Conservation (phyloP, 2,888 invertebrate genomes). For the Parnassius apollo region DNA sequence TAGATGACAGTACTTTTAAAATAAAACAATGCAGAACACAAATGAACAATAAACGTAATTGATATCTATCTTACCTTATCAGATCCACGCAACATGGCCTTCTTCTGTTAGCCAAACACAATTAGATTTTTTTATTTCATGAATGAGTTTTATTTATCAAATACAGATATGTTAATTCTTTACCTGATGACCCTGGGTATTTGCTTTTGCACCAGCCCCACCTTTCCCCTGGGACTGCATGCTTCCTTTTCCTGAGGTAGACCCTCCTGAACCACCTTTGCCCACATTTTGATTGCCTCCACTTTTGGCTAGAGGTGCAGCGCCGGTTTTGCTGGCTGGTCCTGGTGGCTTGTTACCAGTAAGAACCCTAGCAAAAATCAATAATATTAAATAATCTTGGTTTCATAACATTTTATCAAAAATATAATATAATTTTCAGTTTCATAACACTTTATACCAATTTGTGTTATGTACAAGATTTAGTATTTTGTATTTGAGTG, state of each 20-base stretch:
- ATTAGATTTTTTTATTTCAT: too few relatives aligned
- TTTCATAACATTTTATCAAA: not conserved
- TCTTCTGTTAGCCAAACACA: too few relatives aligned
- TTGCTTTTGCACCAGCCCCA: slow-evolving; percentile 48
- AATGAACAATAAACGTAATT: not conserved
- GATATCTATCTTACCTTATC: too few relatives aligned
- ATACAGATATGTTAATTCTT: slow-evolving; percentile 7
- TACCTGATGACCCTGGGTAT: slow-evolving; percentile 59
- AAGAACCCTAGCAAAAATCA: slow-evolving; percentile 47
- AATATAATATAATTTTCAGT: too few relatives aligned
- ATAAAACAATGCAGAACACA: not conserved
- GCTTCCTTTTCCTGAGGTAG: slow-evolving; percentile 46
- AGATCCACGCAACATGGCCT: too few relatives aligned
- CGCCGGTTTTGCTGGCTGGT: slow-evolving; percentile 77
- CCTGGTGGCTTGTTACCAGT: slow-evolving; percentile 77
- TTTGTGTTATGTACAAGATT: too few relatives aligned
- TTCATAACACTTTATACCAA: too few relatives aligned
- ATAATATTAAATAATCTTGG: not conserved
- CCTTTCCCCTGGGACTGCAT: slow-evolving; percentile 49
- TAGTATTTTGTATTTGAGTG: slow-evolving; percentile 17
- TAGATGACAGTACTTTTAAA: not conserved
- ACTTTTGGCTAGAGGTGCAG: slow-evolving; percentile 55
- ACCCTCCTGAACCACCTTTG: slow-evolving; percentile 41
- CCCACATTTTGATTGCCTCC: slow-evolving; percentile 43
- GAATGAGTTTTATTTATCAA: too few relatives aligned